Conservation (phyloP, 1,140 invertebrate species). For the Araneus ventricosus region DNA sequence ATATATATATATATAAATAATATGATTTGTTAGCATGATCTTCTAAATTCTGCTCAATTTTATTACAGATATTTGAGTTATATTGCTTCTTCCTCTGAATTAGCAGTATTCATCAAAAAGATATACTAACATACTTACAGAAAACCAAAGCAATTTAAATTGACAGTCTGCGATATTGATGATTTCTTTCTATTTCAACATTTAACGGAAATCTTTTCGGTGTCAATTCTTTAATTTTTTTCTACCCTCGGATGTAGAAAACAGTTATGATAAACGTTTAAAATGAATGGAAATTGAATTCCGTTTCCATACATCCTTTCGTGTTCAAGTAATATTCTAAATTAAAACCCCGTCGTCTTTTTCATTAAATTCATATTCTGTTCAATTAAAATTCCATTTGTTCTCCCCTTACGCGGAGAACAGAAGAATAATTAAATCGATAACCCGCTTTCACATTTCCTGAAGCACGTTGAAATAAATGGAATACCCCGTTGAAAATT, state of each 20-base stretch:
- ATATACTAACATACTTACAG: too few relatives aligned
- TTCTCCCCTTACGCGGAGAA: background rate
- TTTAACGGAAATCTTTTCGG: too few relatives aligned
- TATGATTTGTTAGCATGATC: too few relatives aligned
- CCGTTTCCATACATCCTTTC: background rate
- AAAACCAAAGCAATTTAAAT: too few relatives aligned
- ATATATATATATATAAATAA: too few relatives aligned
- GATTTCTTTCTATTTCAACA: too few relatives aligned
- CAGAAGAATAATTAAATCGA: background rate
- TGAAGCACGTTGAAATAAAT: background rate
- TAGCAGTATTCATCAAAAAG: too few relatives aligned
- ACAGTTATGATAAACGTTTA: background rate
- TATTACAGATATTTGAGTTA: too few relatives aligned
- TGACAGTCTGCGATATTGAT: too few relatives aligned
- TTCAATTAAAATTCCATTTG: conserved; percentile 11
- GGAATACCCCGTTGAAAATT: background rate
- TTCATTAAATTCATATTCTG: background rate
- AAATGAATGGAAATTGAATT: background rate
- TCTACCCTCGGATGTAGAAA: background rate
- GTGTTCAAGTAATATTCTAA: background rate
- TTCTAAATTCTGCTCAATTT: too few relatives aligned
- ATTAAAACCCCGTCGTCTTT: background rate
- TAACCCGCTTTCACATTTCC: background rate
- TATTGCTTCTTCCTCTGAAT: too few relatives aligned
- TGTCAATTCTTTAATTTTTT: too few relatives aligned